phyloP scores from a whole-genome alignment of 2,888 invertebrate genomes.

The Drosophila infuscata region DNA sequence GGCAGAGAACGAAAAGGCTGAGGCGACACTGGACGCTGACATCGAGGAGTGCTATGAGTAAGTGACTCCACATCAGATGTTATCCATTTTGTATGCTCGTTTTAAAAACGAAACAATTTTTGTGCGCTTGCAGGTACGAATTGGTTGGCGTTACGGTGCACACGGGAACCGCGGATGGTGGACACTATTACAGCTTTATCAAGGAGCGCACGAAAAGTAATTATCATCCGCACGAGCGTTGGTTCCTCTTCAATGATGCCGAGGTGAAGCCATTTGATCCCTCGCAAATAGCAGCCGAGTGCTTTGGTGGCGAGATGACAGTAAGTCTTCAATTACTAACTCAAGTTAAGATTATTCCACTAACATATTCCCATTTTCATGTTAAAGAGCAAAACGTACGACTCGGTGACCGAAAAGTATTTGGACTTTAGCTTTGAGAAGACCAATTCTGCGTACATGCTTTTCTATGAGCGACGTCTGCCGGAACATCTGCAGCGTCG shows the following conservation, averaged over 20 bases:
- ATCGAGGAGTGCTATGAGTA: conserved; percentile 91
- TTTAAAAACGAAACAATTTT: conserved; percentile 32
- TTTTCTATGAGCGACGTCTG: conserved; percentile 95
- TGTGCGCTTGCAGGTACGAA: conserved; percentile 87
- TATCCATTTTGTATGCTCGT: not conserved
- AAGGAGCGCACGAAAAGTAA: conserved; percentile 90
- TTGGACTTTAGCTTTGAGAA: conserved; percentile 99
- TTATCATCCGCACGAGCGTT: conserved; percentile 91
- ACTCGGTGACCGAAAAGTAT: conserved; percentile 97
- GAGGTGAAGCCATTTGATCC: conserved; percentile 98
- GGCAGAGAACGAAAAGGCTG: conserved; percentile 67
- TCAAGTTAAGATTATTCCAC: not conserved
- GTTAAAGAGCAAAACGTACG: conserved; percentile 95
- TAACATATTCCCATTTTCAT: not conserved
- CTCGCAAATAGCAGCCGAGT: conserved; percentile 96
- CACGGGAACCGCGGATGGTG: conserved; percentile 99
- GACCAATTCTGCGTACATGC: conserved; percentile 98
- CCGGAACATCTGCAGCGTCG: conserved; percentile 83
- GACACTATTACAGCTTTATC: conserved; percentile 98
- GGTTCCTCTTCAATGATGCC: conserved; percentile 96
- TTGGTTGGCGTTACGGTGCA: conserved; percentile 98
- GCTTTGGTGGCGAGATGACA: conserved; percentile 99
- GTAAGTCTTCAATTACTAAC: conserved; percentile 85
- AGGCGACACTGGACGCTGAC: conserved; percentile 84
- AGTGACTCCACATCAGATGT: conserved; percentile 77